Evolutionary conservation across 2,888 invertebrate genomes (phyloP), one percentile per base, ranked within the genome.

Genomic region (Alloplasta piceator): DNA sequence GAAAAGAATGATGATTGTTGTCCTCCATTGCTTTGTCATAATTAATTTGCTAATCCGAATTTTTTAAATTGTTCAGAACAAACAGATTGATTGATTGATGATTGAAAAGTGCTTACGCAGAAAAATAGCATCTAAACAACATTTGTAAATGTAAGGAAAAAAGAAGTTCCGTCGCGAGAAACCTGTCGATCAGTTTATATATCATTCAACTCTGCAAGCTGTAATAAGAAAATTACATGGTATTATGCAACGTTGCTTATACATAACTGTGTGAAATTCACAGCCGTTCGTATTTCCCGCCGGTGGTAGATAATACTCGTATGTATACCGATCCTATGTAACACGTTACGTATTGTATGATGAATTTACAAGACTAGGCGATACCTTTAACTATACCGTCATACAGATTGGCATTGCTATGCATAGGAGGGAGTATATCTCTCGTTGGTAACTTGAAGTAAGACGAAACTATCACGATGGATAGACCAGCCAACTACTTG

Each of bases 381-480:
- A 55, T 70, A 46, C 58, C 36, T 56, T 70, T 14, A 3, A 26
- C 26, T 58, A 39, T 9, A 36, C 56, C 6, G 10, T 26, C 58
- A 16, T 56, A 58, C 14, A 46, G 12, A 46, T 58, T 39, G 50
- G 3, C 38, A 46, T 38, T 46, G 43, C 58, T 6, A 14, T 41
- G 56, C 36, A 46, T 5, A 58, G 56, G 26, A 58, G 43, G 14
- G 12, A 14, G 16, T 61, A 67, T 36, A 58, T 56, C 46, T 36
- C 43, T 9, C 14, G 39, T 39, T 56, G n/a, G 36, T 46, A n/a
- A 36, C 56, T 58, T 36, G 56, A 43, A 56, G 41, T 55, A 70
- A 70, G 68, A 56, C 58, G 14, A 36, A 70, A 56, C 58, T 58
- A 58, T 70, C 36, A 46, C 56, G 61, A 10, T 36, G 63, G 52